These are phyloP conservation scores for Patagioenas fasciata DNA, from an alignment of 2,113 vertebrate species.

Conservation along the genomic window DNA sequence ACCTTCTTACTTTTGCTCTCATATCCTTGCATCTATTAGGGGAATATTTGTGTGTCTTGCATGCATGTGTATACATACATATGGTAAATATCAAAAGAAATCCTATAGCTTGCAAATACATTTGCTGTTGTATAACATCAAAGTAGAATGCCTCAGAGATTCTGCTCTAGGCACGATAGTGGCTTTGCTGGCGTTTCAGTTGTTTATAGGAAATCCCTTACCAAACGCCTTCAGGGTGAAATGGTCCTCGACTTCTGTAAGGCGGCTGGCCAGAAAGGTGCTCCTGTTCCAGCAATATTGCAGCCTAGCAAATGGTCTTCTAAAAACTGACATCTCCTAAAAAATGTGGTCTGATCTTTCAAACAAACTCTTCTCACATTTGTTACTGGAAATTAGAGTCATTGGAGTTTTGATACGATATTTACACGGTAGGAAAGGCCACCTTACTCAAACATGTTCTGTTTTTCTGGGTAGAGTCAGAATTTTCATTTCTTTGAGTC, in stretches of 20 bases:
- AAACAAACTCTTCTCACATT: neutral
- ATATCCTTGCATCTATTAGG: neutral
- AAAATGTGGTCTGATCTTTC: neutral
- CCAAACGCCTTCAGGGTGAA: neutral
- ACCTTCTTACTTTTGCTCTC: neutral
- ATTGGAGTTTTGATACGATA: neutral
- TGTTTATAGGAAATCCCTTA: neutral
- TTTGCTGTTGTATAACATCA: neutral
- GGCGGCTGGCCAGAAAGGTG: neutral
- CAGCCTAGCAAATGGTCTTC: neutral
- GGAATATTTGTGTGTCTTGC: neutral
- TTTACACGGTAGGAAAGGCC: neutral
- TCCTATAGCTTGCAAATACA: neutral
- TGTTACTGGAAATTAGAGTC: neutral
- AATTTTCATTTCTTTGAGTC: neutral
- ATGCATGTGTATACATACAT: accelerated
- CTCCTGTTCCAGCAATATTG: neutral
- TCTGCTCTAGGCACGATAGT: neutral
- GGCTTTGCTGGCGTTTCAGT: neutral
- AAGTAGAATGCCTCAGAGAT: neutral
- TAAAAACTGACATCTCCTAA: neutral
- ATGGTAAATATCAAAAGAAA: neutral
- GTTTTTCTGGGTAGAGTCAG: neutral
- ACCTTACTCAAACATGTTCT: neutral
- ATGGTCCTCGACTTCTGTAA: neutral